Evolutionary conservation across 2,797 vertebrate species (phyloP).

Genomic region (Xyrichtys novacula): DNA sequence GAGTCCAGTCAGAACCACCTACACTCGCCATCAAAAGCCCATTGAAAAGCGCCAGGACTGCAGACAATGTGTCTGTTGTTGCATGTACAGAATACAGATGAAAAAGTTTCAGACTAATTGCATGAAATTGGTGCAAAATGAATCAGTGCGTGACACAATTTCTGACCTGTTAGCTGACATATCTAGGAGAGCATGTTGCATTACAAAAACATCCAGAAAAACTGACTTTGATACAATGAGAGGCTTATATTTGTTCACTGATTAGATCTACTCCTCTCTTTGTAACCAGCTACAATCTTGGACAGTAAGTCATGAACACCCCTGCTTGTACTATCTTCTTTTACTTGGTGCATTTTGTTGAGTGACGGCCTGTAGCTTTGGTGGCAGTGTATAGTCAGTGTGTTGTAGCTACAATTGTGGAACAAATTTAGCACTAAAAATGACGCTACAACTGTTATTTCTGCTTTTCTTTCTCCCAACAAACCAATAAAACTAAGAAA

Average conservation of each 20-base stretch:
- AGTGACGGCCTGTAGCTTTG: background rate
- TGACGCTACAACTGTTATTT: background rate
- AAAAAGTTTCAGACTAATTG: background rate
- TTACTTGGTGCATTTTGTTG: background rate
- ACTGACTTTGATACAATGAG: background rate
- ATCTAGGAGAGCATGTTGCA: background rate
- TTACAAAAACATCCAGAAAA: background rate
- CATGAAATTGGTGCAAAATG: conserved; percentile 11
- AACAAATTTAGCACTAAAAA: background rate
- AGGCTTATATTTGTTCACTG: conserved; percentile 1
- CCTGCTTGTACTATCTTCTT: background rate
- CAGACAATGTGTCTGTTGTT: conserved; percentile 61
- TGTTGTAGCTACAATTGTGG: background rate
- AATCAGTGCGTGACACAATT: background rate
- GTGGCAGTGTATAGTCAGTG: background rate
- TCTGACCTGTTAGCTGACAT: background rate
- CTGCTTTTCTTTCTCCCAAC: background rate
- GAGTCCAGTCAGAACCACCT: conserved; percentile 71
- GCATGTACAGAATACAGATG: conserved; percentile 16
- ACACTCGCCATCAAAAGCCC: conserved; percentile 62
- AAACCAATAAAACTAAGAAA: background rate
- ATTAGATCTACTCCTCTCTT: background rate
- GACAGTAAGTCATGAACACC: conserved; percentile 1
- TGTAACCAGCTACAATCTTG: conserved; percentile 11
- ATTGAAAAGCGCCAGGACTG: conserved; percentile 42